Evolutionary conservation across 2,797 vertebrate species (phyloP).

Genomic region (Falco columbarius): DNA sequence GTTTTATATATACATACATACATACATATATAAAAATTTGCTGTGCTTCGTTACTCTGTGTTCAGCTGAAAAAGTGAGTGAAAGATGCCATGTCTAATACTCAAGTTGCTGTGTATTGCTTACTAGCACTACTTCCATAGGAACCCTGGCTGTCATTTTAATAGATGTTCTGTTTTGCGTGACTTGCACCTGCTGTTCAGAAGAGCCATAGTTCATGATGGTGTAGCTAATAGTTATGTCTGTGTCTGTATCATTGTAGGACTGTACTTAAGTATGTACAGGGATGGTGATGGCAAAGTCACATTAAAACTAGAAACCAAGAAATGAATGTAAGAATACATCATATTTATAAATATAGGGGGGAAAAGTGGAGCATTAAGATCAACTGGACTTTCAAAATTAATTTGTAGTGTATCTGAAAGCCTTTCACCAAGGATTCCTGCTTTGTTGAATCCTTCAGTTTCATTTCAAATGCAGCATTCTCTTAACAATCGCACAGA

Average conservation of each 20-base stretch:
- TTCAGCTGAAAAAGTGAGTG: not conserved
- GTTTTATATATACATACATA: rapidly evolving
- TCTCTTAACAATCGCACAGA: rapidly evolving
- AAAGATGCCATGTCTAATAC: not conserved
- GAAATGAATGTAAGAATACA: not conserved
- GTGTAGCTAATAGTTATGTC: not conserved
- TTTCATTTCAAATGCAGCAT: not conserved
- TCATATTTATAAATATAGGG: not conserved
- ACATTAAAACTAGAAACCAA: not conserved
- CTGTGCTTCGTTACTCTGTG: not conserved
- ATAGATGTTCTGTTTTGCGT: not conserved
- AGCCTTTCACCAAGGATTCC: not conserved
- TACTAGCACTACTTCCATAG: not conserved
- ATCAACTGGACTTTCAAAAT: not conserved
- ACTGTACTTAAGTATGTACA: not conserved
- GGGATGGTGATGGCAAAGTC: not conserved
- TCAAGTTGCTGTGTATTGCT: not conserved
- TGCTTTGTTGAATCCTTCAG: not conserved
- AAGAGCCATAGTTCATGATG: not conserved
- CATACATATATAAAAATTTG: rapidly evolving
- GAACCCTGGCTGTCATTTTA: not conserved
- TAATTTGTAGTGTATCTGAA: not conserved
- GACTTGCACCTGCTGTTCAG: not conserved
- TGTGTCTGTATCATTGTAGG: not conserved
- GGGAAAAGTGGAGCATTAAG: not conserved